phyloP scores from a whole-genome alignment of 1,140 invertebrate species.

The Drosophila sechellia region DNA sequence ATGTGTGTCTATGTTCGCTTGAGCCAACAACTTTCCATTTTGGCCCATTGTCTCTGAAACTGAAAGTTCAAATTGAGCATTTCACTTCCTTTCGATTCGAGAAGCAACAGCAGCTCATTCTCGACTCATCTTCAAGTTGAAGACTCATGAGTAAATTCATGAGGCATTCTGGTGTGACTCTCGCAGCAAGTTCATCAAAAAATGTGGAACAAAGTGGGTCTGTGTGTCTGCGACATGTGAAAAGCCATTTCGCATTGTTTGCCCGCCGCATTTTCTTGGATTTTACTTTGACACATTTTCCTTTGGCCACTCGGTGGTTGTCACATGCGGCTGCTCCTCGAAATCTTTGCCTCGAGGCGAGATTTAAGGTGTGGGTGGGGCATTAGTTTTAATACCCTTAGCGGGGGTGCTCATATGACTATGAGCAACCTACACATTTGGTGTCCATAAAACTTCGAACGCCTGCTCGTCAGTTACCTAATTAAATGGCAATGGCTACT shows the following conservation, averaged over 20 bases:
- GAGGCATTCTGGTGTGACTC: slow-evolving; percentile 68
- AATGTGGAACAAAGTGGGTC: slow-evolving; percentile 44
- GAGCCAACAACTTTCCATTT: slow-evolving; percentile 71
- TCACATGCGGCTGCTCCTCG: slow-evolving; percentile 16
- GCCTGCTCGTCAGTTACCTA: slow-evolving; percentile 32
- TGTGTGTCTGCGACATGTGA: slow-evolving; percentile 41
- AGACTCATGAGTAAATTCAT: slow-evolving; percentile 53
- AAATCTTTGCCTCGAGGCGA: slow-evolving; percentile 8
- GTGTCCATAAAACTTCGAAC: slow-evolving; percentile 58
- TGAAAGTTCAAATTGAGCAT: slow-evolving; percentile 73
- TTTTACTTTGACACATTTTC: slow-evolving; percentile 60
- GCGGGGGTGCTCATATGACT: background rate
- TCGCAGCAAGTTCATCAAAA: slow-evolving; percentile 32
- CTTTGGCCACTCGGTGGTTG: slow-evolving; percentile 15
- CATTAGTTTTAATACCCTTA: slow-evolving; percentile 69
- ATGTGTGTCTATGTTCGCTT: slow-evolving; percentile 35
- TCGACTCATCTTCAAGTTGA: slow-evolving; percentile 29
- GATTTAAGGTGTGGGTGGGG: slow-evolving; percentile 37
- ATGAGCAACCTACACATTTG: slow-evolving; percentile 43
- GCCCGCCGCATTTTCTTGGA: slow-evolving; percentile 37
- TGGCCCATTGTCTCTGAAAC: slow-evolving; percentile 65
- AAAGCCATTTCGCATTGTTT: slow-evolving; percentile 60
- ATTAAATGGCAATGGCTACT: slow-evolving; percentile 70
- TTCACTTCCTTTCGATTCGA: slow-evolving; percentile 71
- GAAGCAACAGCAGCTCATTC: slow-evolving; percentile 46